Evolutionary conservation across 2,797 vertebrate species (phyloP).

Genomic region (Sebastes nivosus): DNA sequence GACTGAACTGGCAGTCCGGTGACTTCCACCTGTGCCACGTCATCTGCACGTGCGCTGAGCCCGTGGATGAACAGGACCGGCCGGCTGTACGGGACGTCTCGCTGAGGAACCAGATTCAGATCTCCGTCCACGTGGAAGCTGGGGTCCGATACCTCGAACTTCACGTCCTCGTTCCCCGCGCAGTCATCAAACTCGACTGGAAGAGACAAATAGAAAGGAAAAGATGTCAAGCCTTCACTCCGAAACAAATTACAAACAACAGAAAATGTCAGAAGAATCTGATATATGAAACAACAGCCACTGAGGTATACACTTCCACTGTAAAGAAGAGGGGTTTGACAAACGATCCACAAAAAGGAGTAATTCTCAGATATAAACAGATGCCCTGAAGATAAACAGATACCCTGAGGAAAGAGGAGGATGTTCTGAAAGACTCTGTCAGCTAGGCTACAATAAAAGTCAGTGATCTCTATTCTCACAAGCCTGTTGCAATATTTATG

Average conservation of each 20-base stretch:
- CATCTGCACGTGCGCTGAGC: conserved; percentile 83
- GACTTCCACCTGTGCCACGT: conserved; percentile 89
- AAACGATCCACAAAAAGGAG: conserved; percentile 18
- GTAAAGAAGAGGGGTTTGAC: not conserved
- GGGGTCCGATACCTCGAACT: conserved; percentile 90
- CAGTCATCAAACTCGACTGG: conserved; percentile 95
- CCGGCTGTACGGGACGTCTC: conserved; percentile 78
- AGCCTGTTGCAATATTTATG: conserved; percentile 41
- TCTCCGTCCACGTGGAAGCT: conserved; percentile 88
- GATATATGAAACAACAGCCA: not conserved
- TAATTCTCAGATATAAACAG: conserved; percentile 26
- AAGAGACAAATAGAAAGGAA: conserved; percentile 28
- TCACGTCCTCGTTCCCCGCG: conserved; percentile 86
- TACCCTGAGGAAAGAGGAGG: conserved; percentile 24
- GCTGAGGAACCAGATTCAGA: conserved; percentile 83
- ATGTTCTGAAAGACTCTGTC: conserved; percentile 29
- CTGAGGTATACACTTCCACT: not conserved
- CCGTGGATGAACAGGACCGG: conserved; percentile 87
- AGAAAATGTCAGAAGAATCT: not conserved
- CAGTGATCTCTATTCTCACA: conserved; percentile 30
- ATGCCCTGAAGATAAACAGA: conserved; percentile 52
- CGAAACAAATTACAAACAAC: not conserved
- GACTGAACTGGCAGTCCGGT: conserved; percentile 75
- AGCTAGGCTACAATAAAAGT: conserved; percentile 22
- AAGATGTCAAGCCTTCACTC: not conserved